A percentile compares a stretch with the other conserved stretches of the same genome.
Evolutionary conservation across 2,888 invertebrate species (phyloP).

Genomic region (Pemphredon lugubris): DNA sequence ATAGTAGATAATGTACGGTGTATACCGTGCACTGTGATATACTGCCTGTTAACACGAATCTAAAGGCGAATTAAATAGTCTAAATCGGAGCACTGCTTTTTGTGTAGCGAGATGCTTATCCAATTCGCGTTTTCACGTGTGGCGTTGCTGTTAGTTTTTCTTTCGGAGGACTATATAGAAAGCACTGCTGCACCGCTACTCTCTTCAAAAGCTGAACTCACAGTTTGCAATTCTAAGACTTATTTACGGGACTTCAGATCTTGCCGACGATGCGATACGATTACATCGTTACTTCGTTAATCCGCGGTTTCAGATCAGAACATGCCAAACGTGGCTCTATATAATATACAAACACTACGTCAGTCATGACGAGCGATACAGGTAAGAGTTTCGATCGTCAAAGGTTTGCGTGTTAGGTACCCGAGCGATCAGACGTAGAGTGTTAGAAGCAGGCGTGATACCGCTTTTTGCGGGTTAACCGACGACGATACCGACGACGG

Average conservation of each 20-base stretch:
- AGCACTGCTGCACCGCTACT: too few relatives aligned
- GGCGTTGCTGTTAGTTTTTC: too few relatives aligned
- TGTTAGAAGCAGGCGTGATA: constrained; percentile 68
- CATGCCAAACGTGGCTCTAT: too few relatives aligned
- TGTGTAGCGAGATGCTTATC: too few relatives aligned
- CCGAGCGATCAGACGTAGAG: constrained; percentile 58
- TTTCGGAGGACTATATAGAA: too few relatives aligned
- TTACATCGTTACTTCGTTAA: too few relatives aligned
- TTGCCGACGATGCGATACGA: too few relatives aligned
- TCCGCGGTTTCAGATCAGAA: too few relatives aligned
- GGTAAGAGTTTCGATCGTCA: constrained; percentile 51
- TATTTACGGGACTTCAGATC: too few relatives aligned
- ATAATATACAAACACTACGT: constrained; percentile 57
- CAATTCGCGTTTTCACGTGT: too few relatives aligned
- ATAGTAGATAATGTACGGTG: constrained; percentile 55
- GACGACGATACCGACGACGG: constrained; percentile 49
- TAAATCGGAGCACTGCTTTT: constrained; percentile 3
- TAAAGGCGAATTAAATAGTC: constrained; percentile 32
- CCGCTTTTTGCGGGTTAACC: constrained; percentile 64
- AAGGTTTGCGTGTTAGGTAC: constrained; percentile 58
- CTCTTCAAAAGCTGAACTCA: too few relatives aligned
- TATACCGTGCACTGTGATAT: constrained; percentile 37
- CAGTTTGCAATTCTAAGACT: too few relatives aligned
- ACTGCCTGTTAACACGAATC: constrained; percentile 67
- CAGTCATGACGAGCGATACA: constrained; percentile 35